A percentile compares a stretch with the other conserved stretches of the same genome.
These are phyloP conservation scores for Bucorvus abyssinicus DNA, from an alignment of 2,797 vertebrate genomes.

Conservation along the genomic window DNA sequence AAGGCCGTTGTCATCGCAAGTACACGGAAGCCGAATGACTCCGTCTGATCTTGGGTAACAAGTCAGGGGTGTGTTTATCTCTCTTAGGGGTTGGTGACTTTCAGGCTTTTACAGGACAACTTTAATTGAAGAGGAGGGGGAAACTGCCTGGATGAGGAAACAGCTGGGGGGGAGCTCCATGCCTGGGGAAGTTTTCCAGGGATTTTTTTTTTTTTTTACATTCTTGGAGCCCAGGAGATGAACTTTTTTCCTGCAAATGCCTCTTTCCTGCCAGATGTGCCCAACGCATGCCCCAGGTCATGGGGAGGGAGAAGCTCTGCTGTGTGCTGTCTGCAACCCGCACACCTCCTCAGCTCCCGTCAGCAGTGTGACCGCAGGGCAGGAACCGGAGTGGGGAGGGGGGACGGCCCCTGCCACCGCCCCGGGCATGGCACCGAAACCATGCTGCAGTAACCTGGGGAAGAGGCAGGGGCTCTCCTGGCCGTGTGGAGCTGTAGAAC, in stretches of 20 bases:
- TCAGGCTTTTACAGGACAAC: background rate
- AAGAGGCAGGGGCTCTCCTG: background rate
- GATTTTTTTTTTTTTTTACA: background rate
- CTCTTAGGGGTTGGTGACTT: background rate
- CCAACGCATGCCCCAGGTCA: rapidly evolving
- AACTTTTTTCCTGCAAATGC: background rate
- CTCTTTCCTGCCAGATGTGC: too few relatives aligned
- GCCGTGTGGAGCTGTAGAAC: background rate
- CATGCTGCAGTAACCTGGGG: rapidly evolving
- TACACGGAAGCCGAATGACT: background rate
- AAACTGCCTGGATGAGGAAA: background rate
- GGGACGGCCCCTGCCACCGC: background rate
- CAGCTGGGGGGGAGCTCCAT: background rate
- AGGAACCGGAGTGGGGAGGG: too few relatives aligned
- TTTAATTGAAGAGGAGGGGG: background rate
- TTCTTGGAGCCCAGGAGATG: background rate
- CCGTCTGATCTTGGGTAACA: background rate
- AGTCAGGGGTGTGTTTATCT: rapidly evolving
- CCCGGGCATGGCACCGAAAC: rapidly evolving
- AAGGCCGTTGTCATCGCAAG: background rate
- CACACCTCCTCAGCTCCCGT: rapidly evolving
- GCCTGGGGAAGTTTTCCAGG: rapidly evolving
- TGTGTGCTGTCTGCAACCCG: background rate
- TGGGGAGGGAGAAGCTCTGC: background rate
- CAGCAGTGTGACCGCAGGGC: background rate